A percentile compares a stretch with the other conserved stretches of the same genome.
Evolutionary conservation across 2,888 invertebrate genomes (phyloP).

Genomic region (Euzophera pinguis): DNA sequence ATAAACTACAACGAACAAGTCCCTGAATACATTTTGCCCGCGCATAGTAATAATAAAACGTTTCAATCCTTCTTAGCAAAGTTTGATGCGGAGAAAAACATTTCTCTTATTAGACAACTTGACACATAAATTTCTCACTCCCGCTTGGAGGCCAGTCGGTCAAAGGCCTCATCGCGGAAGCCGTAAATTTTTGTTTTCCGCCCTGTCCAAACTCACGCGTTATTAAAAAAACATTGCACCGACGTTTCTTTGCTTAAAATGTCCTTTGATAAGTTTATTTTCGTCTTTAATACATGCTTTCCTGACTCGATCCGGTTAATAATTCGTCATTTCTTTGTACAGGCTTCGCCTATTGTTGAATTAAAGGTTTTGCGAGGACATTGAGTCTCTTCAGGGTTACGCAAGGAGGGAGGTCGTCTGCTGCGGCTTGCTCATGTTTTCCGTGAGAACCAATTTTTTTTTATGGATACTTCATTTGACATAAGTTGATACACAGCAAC

Average conservation of each 20-base stretch:
- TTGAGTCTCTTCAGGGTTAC: slow-evolving; percentile 42
- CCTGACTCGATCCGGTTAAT: slow-evolving; percentile 28
- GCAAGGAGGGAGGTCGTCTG: slow-evolving; percentile 32
- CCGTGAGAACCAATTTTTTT: slow-evolving; percentile 27
- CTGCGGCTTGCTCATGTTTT: slow-evolving; percentile 37
- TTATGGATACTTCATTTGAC: too few species aligned
- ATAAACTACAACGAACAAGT: slow-evolving; percentile 16
- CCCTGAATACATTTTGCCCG: slow-evolving; percentile 11
- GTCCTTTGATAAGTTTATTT: slow-evolving; percentile 37
- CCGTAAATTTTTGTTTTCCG: slow-evolving; percentile 46
- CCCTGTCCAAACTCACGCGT: slow-evolving; percentile 37
- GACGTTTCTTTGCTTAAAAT: slow-evolving; percentile 27
- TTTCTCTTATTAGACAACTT: slow-evolving; percentile 32
- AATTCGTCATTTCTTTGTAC: slow-evolving; percentile 50
- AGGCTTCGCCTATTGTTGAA: slow-evolving; percentile 47
- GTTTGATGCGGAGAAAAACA: background rate
- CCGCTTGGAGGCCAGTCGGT: slow-evolving; percentile 34
- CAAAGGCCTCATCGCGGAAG: slow-evolving; percentile 48
- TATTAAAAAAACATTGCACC: slow-evolving; percentile 23
- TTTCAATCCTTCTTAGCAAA: background rate
- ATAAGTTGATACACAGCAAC: background rate
- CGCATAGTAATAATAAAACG: background rate
- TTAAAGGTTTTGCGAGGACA: slow-evolving; percentile 42
- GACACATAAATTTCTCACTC: slow-evolving; percentile 24
- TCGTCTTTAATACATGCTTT: slow-evolving; percentile 29